Evolutionary conservation across 2,113 vertebrate genomes (phyloP).

Genomic region (Rousettus leschenaultii): DNA sequence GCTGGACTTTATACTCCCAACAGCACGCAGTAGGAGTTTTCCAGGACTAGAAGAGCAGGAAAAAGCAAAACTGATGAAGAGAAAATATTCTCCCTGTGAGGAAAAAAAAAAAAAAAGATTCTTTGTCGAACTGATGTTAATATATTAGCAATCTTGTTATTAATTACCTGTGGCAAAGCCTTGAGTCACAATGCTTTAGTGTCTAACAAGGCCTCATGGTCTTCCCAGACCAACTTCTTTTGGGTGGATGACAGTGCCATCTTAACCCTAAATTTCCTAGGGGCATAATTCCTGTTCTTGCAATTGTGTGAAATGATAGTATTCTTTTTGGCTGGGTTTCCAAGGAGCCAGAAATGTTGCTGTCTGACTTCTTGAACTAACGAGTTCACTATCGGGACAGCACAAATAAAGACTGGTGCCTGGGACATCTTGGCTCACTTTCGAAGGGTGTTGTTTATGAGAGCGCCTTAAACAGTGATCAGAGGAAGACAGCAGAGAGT

Average conservation of each 20-base stretch:
- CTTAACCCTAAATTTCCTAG: not conserved
- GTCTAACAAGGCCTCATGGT: not conserved
- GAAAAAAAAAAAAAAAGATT: not conserved
- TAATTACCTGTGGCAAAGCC: not conserved
- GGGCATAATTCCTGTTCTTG: constrained; percentile 9
- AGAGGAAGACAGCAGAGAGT: constrained; percentile 41
- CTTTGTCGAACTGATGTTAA: not conserved
- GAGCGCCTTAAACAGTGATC: constrained; percentile 35
- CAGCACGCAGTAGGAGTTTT: not conserved
- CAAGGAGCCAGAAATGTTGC: constrained; percentile 77
- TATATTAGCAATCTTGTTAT: not conserved
- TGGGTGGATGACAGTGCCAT: not conserved
- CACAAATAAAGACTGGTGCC: constrained; percentile 79
- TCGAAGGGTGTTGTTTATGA: constrained; percentile 55
- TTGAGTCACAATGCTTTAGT: not conserved
- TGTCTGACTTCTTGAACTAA: constrained; percentile 74
- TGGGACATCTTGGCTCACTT: constrained; percentile 54
- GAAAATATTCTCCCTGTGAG: not conserved
- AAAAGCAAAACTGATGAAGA: not conserved
- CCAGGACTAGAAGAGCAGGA: not conserved
- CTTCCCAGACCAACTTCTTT: not conserved
- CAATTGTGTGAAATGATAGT: constrained; percentile 65
- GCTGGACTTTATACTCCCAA: not conserved
- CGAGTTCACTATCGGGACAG: constrained; percentile 78
- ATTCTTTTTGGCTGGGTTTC: constrained; percentile 75